These are phyloP conservation scores for Harpagus bidentatus DNA, from an alignment of 2,113 vertebrate species.

Conservation along the genomic window DNA sequence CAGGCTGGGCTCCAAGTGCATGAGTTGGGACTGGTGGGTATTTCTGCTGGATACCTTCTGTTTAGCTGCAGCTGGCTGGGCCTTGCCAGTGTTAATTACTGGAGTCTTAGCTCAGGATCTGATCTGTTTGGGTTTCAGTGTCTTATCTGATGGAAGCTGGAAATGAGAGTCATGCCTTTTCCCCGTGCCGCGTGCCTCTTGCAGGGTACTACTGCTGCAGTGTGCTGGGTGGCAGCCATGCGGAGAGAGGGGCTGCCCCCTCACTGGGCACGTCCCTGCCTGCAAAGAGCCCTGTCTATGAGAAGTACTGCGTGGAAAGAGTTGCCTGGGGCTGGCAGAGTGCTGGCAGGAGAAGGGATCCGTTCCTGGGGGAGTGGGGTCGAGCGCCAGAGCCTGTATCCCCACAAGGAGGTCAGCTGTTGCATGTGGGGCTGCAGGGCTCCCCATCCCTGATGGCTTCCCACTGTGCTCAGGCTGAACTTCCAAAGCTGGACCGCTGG, in stretches of 20 bases:
- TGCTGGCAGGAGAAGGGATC: neutral
- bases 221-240: neutral
- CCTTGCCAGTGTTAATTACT: conserved; percentile 19
- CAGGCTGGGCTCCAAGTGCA: neutral
- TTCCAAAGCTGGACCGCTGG: neutral
- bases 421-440: neutral
- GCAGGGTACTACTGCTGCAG: neutral
- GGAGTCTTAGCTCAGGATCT: conserved; percentile 23
- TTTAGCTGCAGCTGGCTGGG: neutral
- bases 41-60: conserved; percentile 33
- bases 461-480: neutral
- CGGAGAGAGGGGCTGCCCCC: neutral
- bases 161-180: neutral
- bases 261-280: fast-evolving
- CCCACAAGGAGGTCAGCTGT: neutral
- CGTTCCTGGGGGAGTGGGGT: neutral
- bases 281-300: neutral
- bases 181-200: neutral
- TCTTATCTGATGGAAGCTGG: conserved; percentile 42
- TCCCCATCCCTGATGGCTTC: neutral
- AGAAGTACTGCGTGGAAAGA: neutral
- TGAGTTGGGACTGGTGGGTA: neutral
- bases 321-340: neutral
- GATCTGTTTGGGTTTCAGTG: conserved; percentile 36
- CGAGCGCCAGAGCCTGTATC: neutral